Conservation (phyloP, 2,113 vertebrate genomes). For the Poeciliopsis turrubarensis region DNA sequence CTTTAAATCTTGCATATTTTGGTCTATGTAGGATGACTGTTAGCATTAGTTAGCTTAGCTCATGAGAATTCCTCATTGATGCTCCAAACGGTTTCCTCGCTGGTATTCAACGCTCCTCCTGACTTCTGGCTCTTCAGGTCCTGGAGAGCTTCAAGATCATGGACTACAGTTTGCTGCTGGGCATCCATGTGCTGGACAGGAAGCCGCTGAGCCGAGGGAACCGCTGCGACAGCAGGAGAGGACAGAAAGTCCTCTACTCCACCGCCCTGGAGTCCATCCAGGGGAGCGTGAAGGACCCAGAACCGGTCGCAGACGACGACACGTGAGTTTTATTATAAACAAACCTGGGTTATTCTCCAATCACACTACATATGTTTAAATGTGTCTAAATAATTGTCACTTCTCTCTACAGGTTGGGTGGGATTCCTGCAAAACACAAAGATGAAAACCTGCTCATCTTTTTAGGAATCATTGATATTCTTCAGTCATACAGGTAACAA, state of each 20-base stretch:
- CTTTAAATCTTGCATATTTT: too few species aligned
- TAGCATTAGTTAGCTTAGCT: too few species aligned
- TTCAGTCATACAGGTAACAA: slow-evolving; percentile 92
- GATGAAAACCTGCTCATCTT: slow-evolving; percentile 94
- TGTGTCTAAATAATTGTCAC: too few species aligned
- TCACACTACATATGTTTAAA: background rate
- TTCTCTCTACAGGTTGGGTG: slow-evolving; percentile 86
- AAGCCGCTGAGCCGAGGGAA: slow-evolving; percentile 79
- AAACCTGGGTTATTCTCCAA: too few species aligned
- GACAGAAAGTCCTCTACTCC: slow-evolving; percentile 94
- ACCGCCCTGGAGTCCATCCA: slow-evolving; percentile 97
- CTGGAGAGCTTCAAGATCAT: slow-evolving; percentile 99
- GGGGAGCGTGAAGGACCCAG: slow-evolving; percentile 85
- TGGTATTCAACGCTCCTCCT: background rate
- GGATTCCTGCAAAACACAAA: slow-evolving; percentile 95
- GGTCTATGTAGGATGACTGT: too few species aligned
- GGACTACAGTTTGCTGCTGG: slow-evolving; percentile 96
- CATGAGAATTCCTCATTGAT: too few species aligned
- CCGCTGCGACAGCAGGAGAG: slow-evolving; percentile 85
- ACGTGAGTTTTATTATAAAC: slow-evolving; percentile 81
- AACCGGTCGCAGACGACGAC: slow-evolving; percentile 81
- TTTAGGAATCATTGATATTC: slow-evolving; percentile 96
- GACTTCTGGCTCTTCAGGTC: slow-evolving; percentile 78
- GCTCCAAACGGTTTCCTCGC: background rate
- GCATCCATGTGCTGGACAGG: slow-evolving; percentile 87